These are phyloP conservation scores for Galaxias olidus DNA, from an alignment of 2,797 vertebrate genomes.

Conservation along the genomic window DNA sequence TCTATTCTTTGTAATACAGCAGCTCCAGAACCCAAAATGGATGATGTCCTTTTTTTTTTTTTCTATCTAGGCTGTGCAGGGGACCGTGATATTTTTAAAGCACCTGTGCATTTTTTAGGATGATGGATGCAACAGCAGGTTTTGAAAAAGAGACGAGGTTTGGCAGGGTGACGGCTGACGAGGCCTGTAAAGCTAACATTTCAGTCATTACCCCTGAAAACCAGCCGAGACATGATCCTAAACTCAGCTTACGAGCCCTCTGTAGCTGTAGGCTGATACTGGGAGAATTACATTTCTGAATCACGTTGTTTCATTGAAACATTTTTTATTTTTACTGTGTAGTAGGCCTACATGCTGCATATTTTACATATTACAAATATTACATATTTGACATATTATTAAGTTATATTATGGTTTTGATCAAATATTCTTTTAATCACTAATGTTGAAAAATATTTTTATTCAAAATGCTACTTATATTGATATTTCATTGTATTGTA, in stretches of 20 bases:
- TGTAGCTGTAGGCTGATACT: slow-evolving; percentile 18
- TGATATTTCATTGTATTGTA: too few relatives aligned
- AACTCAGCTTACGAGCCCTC: slow-evolving; percentile 46
- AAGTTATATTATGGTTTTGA: too few relatives aligned
- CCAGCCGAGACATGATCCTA: slow-evolving; percentile 60
- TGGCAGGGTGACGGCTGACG: slow-evolving; percentile 57
- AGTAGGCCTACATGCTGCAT: too few relatives aligned
- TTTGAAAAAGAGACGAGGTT: slow-evolving; percentile 25
- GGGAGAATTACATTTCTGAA: slow-evolving; percentile 16
- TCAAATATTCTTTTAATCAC: too few relatives aligned
- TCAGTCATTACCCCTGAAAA: slow-evolving; percentile 66
- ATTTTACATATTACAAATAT: too few relatives aligned
- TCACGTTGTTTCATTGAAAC: neutral
- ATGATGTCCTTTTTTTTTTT: slow-evolving; percentile 38
- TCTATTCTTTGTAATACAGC: slow-evolving; percentile 79
- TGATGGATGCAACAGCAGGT: slow-evolving; percentile 63
- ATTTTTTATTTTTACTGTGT: neutral
- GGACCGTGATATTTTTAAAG: slow-evolving; percentile 60
- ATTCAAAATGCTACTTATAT: too few relatives aligned
- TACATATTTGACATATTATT: too few relatives aligned
- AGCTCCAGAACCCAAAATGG: slow-evolving; percentile 70
- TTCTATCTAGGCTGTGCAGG: slow-evolving; percentile 38
- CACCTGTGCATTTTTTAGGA: slow-evolving; percentile 62
- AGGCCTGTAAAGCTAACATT: slow-evolving; percentile 65
- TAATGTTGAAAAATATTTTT: too few relatives aligned